Evolutionary conservation across 2,113 vertebrate species (phyloP).

Genomic region (Corythornis madagascariensis): DNA sequence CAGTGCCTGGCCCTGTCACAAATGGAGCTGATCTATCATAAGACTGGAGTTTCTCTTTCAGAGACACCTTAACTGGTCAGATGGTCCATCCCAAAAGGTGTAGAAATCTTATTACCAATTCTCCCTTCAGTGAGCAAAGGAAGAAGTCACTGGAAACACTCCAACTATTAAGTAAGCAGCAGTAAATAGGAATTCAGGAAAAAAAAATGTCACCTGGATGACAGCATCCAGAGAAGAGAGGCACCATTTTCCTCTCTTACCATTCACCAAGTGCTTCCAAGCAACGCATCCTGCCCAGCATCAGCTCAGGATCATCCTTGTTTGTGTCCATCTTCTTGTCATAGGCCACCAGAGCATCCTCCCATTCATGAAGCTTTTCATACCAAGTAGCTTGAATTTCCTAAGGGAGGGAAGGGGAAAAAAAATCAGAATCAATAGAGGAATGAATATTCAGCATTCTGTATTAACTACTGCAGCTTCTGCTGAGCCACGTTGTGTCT

Average conservation of each 20-base stretch:
- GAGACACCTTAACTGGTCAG: not conserved
- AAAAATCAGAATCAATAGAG: not conserved
- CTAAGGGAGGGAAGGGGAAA: conserved; percentile 41
- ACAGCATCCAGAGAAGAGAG: not conserved
- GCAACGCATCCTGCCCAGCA: conserved; percentile 96
- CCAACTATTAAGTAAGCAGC: not conserved
- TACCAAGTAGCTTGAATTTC: conserved; percentile 99
- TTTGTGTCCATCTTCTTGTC: conserved; percentile 98
- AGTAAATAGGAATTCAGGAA: not conserved
- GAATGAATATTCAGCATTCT: not conserved
- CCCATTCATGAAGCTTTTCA: conserved; percentile 98
- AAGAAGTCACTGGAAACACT: not conserved
- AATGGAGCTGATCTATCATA: not conserved
- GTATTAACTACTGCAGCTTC: not conserved
- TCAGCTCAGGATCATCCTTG: conserved; percentile 96
- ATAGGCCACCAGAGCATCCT: conserved; percentile 94
- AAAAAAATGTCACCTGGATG: not conserved
- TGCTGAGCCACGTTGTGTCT: not conserved
- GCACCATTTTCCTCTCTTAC: conserved; percentile 68
- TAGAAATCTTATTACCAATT: not conserved
- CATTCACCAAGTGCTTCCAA: conserved; percentile 97
- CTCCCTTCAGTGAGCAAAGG: not conserved
- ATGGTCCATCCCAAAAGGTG: not conserved
- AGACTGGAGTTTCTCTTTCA: not conserved
- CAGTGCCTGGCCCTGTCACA: not conserved